Conservation (phyloP, 2,888 invertebrate species). For the Drosophila cracens region DNA sequence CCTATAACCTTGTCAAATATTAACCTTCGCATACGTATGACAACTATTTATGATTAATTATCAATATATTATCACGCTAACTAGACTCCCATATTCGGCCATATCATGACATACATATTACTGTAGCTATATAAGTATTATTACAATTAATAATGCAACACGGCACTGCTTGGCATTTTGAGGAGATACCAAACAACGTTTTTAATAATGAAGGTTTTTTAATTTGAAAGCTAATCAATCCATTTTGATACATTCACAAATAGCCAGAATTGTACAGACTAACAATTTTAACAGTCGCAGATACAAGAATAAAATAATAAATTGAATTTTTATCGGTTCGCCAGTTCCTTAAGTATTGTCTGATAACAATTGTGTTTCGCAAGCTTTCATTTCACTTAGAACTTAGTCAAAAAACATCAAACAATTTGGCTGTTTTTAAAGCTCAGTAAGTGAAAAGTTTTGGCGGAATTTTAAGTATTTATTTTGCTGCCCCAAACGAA, state of each 20-base stretch:
- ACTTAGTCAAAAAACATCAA: conserved; percentile 5
- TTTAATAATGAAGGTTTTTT: conserved; percentile 24
- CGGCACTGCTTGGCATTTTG: conserved; percentile 48
- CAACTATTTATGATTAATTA: conserved; percentile 24
- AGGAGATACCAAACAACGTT: conserved; percentile 26
- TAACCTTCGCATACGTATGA: conserved; percentile 62
- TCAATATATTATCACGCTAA: conserved; percentile 47
- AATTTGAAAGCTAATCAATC: conserved; percentile 38
- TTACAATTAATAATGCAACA: conserved; percentile 60
- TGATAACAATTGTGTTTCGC: conserved; percentile 15
- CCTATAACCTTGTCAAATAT: conserved; percentile 47
- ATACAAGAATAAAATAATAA: conserved; percentile 15
- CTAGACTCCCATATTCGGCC: conserved; percentile 56
- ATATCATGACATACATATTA: conserved; percentile 79
- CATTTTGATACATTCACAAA: conserved; percentile 15
- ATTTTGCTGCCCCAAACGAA: not conserved
- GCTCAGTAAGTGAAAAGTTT: conserved; percentile 4
- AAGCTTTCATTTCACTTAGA: conserved; percentile 45
- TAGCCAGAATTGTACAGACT: conserved; percentile 40
- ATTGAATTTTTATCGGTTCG: conserved; percentile 52
- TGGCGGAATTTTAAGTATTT: not conserved
- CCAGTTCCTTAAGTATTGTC: conserved; percentile 67
- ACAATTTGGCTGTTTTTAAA: not conserved
- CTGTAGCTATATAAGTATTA: conserved; percentile 58
- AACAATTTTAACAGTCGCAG: conserved; percentile 15